phyloP scores from a whole-genome alignment of 2,888 invertebrate genomes.

The Sesia apiformis region DNA sequence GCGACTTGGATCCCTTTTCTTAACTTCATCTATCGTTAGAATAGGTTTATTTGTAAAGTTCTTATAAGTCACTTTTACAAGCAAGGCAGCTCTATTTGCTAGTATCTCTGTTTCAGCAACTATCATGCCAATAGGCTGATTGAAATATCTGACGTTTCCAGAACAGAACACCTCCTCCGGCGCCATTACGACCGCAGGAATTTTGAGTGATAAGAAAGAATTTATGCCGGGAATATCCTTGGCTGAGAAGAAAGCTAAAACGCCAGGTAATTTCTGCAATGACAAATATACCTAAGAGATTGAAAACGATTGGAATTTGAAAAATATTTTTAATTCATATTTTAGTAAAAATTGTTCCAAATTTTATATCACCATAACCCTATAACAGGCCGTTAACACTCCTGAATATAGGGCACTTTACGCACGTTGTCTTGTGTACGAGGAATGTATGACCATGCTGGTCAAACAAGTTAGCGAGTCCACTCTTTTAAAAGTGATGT shows the following conservation, averaged over 20 bases:
- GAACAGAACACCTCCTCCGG: conserved; percentile 67
- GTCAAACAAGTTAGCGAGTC: too few species aligned
- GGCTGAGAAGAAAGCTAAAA: conserved; percentile 77
- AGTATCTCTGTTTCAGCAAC: conserved; percentile 74
- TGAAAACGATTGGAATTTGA: not conserved
- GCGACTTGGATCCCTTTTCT: conserved; percentile 33
- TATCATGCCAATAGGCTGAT: conserved; percentile 81
- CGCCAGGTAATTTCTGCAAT: conserved; percentile 77
- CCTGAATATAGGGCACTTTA: too few species aligned
- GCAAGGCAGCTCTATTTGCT: conserved; percentile 73
- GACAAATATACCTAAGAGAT: not conserved
- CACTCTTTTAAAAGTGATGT: too few species aligned
- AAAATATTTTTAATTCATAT: not conserved
- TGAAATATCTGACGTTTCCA: conserved; percentile 73
- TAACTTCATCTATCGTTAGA: conserved; percentile 35
- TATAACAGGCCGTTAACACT: too few species aligned
- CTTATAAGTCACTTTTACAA: conserved; percentile 74
- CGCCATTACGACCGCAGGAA: conserved; percentile 9
- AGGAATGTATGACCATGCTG: too few species aligned
- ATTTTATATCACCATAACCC: too few species aligned
- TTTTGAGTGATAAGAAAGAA: conserved; percentile 47
- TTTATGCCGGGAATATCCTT: conserved; percentile 82
- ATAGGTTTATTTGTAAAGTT: conserved; percentile 42
- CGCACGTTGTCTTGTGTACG: too few species aligned
- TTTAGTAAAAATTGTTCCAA: not conserved